phyloP scores from a whole-genome alignment of 2,888 invertebrate genomes.

The Leptogaster cylindrica region DNA sequence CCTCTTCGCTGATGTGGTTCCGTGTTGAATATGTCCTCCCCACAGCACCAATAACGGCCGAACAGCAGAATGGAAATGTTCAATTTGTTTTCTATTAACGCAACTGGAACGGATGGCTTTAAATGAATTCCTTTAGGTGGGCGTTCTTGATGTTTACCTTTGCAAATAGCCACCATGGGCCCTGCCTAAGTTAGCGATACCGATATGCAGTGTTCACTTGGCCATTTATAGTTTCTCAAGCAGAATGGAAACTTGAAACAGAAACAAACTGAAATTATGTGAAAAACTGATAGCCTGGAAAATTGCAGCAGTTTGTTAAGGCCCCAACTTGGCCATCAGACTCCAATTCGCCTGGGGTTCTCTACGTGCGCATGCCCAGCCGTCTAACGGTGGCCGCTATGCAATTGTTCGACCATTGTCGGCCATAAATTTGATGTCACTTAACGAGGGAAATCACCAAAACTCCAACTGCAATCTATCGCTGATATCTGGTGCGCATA shows the following conservation, averaged over 20 bases:
- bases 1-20: constrained; percentile 12
- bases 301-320: constrained; percentile 42
- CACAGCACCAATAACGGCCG: constrained; percentile 33
- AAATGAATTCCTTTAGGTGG: constrained; percentile 37
- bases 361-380: not conserved
- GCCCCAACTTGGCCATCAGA: not conserved
- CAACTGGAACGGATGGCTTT: constrained; percentile 31
- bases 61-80: constrained; percentile 41
- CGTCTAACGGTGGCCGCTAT: constrained; percentile 32
- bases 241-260: not conserved
- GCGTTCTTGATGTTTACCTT: constrained; percentile 40
- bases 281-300: constrained; percentile 45
- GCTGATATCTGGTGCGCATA: constrained; percentile 4
- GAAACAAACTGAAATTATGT: constrained; percentile 36
- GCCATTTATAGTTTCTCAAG: constrained; percentile 20
- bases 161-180: constrained; percentile 21
- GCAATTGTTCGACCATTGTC: constrained; percentile 27
- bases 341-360: too few relatives aligned
- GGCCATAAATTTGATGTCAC: constrained; percentile 30
- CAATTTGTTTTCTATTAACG: constrained; percentile 48
- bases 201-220: constrained; percentile 6
- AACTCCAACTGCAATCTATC: not conserved
- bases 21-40: too few relatives aligned
- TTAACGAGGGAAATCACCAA: constrained; percentile 31
- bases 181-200: constrained; percentile 33